Conservation (phyloP, 2,797 vertebrate species). For the Notolepis coatsorum region DNA sequence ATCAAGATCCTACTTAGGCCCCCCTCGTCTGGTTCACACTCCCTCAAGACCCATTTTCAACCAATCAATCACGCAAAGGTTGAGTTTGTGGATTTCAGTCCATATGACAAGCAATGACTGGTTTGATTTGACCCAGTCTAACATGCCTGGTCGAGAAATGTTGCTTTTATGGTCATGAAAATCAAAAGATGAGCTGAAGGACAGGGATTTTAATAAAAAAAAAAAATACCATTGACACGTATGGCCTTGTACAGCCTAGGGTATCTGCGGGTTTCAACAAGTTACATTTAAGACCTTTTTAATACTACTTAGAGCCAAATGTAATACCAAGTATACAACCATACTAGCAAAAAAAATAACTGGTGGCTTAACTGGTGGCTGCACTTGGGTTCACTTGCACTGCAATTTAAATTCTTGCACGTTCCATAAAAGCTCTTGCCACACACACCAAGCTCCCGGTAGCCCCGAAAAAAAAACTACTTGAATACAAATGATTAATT, state of each 20-base stretch:
- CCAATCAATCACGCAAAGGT: constrained; percentile 49
- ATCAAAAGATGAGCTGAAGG: constrained; percentile 4
- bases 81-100: constrained; percentile 32
- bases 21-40: constrained; percentile 49
- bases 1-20: constrained; percentile 38
- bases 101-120: constrained; percentile 45
- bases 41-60: constrained; percentile 49
- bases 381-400: too few species aligned
- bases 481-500: too few species aligned
- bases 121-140: constrained; percentile 41
- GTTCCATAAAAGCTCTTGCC: too few species aligned
- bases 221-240: too few species aligned
- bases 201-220: constrained; percentile 38
- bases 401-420: too few species aligned
- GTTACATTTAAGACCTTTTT: background rate
- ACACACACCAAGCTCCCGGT: too few species aligned
- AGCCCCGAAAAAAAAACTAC: too few species aligned
- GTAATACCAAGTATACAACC: too few species aligned
- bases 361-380: too few species aligned
- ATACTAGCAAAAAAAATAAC: too few species aligned
- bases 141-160: constrained; percentile 16
- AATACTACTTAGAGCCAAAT: constrained; percentile 16
- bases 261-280: constrained; percentile 20
- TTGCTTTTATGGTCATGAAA: constrained; percentile 30
- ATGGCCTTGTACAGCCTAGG: too few species aligned